Conservation (phyloP, 1,140 invertebrate genomes). For the Pseudomyrmex pallidus region DNA sequence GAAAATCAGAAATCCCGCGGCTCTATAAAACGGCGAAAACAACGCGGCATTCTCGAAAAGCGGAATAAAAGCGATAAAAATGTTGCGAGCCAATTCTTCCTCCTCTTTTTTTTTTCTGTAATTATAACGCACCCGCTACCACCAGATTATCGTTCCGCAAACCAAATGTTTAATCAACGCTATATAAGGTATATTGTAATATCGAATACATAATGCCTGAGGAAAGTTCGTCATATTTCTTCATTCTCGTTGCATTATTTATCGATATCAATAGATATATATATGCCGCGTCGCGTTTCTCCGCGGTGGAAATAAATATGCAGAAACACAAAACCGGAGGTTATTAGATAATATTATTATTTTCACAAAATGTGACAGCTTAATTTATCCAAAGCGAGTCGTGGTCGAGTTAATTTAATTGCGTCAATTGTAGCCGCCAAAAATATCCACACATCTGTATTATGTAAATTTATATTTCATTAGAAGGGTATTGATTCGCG, state of each 20-base stretch:
- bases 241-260: background rate
- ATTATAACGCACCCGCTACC: constrained; percentile 47
- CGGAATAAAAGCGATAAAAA: constrained; percentile 54
- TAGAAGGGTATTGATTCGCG: constrained; percentile 50
- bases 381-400: background rate
- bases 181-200: constrained; percentile 59
- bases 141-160: constrained; percentile 54
- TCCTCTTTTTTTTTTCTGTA: constrained; percentile 47
- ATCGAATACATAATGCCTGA: constrained; percentile 25
- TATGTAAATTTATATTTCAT: constrained; percentile 59
- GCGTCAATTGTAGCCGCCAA: constrained; percentile 27
- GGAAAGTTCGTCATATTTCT: constrained; percentile 11
- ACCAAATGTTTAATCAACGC: constrained; percentile 59
- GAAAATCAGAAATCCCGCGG: constrained; percentile 66
- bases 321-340: too few relatives aligned
- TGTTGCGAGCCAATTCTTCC: constrained; percentile 51
- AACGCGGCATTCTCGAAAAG: constrained; percentile 62
- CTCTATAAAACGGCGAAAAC: constrained; percentile 59
- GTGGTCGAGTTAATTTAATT: constrained; percentile 47
- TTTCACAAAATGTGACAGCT: background rate
- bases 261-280: background rate
- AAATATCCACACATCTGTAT: constrained; percentile 39
- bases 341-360: constrained; percentile 30
- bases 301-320: background rate
- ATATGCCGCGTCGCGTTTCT: background rate